phyloP scores from a whole-genome alignment of 2,888 invertebrate genomes.

The Tetramorium bicarinatum region DNA sequence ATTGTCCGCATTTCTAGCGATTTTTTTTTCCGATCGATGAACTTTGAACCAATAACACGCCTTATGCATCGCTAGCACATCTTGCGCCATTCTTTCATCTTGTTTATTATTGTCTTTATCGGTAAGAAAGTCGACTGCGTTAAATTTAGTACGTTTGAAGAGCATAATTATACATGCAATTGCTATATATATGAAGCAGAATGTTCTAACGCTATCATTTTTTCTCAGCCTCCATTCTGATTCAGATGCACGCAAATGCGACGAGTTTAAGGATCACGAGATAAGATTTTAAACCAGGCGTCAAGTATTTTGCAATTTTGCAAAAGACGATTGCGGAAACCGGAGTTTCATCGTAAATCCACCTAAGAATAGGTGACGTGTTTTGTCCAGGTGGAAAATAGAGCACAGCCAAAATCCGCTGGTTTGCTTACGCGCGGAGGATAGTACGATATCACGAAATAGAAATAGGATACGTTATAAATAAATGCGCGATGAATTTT shows the following conservation, averaged over 20 bases:
- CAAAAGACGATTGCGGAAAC: conserved; percentile 14
- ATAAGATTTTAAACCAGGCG: conserved; percentile 1
- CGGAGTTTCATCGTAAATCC: conserved; percentile 16
- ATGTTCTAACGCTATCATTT: neutral
- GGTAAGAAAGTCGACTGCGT: neutral
- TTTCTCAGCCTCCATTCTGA: neutral
- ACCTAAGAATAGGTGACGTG: conserved; percentile 64
- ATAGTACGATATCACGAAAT: conserved; percentile 55
- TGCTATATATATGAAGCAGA: neutral
- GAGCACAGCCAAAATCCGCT: conserved; percentile 54
- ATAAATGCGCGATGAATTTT: conserved; percentile 67
- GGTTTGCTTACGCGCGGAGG: conserved; percentile 12
- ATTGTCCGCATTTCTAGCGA: conserved; percentile 6
- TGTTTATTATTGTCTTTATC: conserved; percentile 36
- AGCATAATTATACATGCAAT: conserved; percentile 1
- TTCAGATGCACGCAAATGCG: neutral
- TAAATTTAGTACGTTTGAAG: conserved; percentile 23
- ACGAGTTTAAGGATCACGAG: neutral
- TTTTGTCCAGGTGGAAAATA: conserved; percentile 67
- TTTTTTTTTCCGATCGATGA: conserved; percentile 1
- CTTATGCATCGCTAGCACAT: neutral
- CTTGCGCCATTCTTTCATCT: neutral
- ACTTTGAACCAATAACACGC: neutral
- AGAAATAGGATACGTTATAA: conserved; percentile 73
- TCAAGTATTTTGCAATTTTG: neutral